Conservation (phyloP, 1,140 invertebrate species). For the Pseudoatta argentina region DNA sequence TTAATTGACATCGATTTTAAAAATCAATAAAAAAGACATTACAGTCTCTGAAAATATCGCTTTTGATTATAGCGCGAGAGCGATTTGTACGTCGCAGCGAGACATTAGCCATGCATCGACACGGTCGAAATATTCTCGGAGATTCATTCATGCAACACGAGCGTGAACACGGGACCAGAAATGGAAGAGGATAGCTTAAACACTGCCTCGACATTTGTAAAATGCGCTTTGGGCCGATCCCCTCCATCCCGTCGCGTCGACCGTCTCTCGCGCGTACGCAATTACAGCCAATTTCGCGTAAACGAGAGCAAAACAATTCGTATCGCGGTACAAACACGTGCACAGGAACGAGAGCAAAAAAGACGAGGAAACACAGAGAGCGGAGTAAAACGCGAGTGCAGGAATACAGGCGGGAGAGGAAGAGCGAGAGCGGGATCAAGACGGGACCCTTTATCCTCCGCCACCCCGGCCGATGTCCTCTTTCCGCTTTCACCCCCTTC, state of each 20-base stretch:
- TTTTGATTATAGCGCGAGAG: conserved; percentile 20
- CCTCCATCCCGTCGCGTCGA: conserved; percentile 3
- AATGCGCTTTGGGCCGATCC: conserved; percentile 55
- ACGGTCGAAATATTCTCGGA: conserved; percentile 57
- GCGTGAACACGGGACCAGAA: conserved; percentile 47
- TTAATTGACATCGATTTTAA: conserved; percentile 4
- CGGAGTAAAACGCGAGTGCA: conserved; percentile 62
- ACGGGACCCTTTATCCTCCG: conserved; percentile 53
- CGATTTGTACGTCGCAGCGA: conserved; percentile 29
- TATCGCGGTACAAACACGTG: conserved; percentile 72
- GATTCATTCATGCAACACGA: conserved; percentile 34
- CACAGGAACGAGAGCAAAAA: conserved; percentile 63
- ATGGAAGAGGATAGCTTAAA: conserved; percentile 56
- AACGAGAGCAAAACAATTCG: conserved; percentile 79
- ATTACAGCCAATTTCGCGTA: conserved; percentile 80
- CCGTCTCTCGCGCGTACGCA: conserved; percentile 70
- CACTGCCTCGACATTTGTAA: conserved; percentile 65
- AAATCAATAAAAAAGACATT: background rate
- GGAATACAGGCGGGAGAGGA: conserved; percentile 28
- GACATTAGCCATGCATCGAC: conserved; percentile 61
- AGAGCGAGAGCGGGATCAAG: conserved; percentile 13
- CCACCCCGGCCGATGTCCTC: conserved; percentile 44
- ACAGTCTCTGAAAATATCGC: background rate
- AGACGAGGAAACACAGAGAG: conserved; percentile 59
- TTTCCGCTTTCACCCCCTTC: conserved; percentile 50